Base-by-base conservation (phyloP, 1,140 invertebrate genomes). In the Pomacea maculata region DNA sequence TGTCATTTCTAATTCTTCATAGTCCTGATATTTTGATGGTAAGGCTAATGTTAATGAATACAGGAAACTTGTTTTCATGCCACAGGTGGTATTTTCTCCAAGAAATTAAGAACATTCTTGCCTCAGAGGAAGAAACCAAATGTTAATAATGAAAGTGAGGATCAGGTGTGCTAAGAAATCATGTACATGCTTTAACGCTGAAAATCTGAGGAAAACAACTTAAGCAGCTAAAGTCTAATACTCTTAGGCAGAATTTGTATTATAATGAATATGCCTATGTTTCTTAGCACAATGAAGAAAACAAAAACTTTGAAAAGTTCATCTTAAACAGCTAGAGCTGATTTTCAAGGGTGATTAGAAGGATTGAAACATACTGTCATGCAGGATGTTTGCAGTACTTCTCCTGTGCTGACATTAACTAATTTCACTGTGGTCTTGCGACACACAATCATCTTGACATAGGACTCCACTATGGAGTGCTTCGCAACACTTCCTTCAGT, bases 401-500 rank as follows among this genome's bases (percentile, higher is more conserved):
- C 55, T 3, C 77, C 77, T 71, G 77, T 78, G 10, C 55, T 57
- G 52, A n/a, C 45, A 29, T 78, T 29, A 34, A 78, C n/a, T 0
- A 45, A 29, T 21, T 78, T 68, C 63, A 54, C 70, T n/a, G 54
- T 61, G 77, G 54, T 67, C 21, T 70, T 78, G 14, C 76, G 65
- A 71, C 76, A 70, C 25, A 78, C 75, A 8, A 78, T 65, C 75
- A 78, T 67, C 64, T 68, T 68, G 29, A 78, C 45, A 52, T 34
- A 78, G 19, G 68, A 63, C 25, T 78, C 64, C 29, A 78, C 76
- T 7, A 63, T 78, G 29, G 64, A 67, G 9, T 68, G 61, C 29
- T 54, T n/a, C 21, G 12, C 67, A 6, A 70, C 67, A n/a, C 21
- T 34, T 34, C n/a, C 21, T 25, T 70, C 67, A 70, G 11, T 9